phyloP scores from a whole-genome alignment of 1,140 invertebrate species.

The Drosophila baimaii region DNA sequence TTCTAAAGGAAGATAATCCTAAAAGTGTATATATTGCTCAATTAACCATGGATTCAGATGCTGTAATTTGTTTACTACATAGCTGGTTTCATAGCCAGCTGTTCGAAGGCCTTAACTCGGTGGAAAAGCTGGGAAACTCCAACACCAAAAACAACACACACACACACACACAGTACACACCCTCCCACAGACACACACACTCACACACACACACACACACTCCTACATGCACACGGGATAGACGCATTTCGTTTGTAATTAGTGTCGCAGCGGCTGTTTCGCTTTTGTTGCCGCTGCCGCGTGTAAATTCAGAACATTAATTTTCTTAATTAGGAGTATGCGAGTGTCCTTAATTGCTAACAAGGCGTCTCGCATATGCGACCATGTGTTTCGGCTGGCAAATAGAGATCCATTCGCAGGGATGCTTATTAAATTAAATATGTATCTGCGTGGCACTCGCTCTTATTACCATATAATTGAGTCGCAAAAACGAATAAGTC shows the following conservation, averaged over 20 bases:
- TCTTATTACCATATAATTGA: slow-evolving; percentile 56
- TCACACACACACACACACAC: not conserved
- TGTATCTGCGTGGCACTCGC: slow-evolving; percentile 40
- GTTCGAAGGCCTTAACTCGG: slow-evolving; percentile 26
- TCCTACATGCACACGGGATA: slow-evolving; percentile 12
- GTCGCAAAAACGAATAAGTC: slow-evolving; percentile 5
- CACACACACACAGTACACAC: not conserved
- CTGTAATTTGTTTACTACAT: slow-evolving; percentile 26
- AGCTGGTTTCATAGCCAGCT: slow-evolving; percentile 25
- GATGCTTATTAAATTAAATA: slow-evolving; percentile 80
- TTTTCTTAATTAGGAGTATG: slow-evolving; percentile 79
- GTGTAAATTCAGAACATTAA: slow-evolving; percentile 79
- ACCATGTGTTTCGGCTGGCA: slow-evolving; percentile 52
- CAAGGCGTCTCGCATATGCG: slow-evolving; percentile 70
- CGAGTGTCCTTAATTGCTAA: slow-evolving; percentile 78
- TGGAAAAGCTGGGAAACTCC: slow-evolving; percentile 6
- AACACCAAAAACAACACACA: slow-evolving; percentile 13
- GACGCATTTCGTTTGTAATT: slow-evolving; percentile 75
- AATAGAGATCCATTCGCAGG: slow-evolving; percentile 31
- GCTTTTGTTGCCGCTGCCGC: slow-evolving; percentile 58
- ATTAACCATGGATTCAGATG: slow-evolving; percentile 21
- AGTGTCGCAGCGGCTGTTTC: slow-evolving; percentile 80
- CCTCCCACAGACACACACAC: slow-evolving; percentile 6
- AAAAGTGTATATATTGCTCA: slow-evolving; percentile 23
- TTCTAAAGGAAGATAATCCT: not conserved